Evolutionary conservation across 2,888 invertebrate genomes (phyloP).

Genomic region (Hydropsyche betteni): DNA sequence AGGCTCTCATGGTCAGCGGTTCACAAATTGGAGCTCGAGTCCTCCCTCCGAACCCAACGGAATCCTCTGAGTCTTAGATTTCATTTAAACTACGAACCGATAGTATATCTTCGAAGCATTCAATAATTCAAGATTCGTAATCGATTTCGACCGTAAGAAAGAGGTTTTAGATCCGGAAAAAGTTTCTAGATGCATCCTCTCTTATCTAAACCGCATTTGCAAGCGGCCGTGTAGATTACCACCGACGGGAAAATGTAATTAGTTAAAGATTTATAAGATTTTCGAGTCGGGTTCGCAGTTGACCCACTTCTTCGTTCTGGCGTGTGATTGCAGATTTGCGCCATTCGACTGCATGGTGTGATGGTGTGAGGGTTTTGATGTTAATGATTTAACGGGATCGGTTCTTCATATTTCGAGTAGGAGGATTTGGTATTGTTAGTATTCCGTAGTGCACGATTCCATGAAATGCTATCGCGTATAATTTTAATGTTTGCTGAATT

Average conservation of each 20-base stretch:
- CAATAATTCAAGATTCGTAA: not conserved
- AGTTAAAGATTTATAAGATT: constrained; percentile 32
- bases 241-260: constrained; percentile 16
- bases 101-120: too few species aligned
- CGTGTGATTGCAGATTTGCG: constrained; percentile 15
- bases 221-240: not conserved
- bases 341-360: too few species aligned
- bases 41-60: not conserved
- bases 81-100: too few species aligned
- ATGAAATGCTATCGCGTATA: too few species aligned
- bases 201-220: constrained; percentile 2
- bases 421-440: too few species aligned
- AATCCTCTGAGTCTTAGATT: too few species aligned
- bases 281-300: constrained; percentile 12
- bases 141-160: not conserved
- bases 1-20: constrained; percentile 28
- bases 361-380: too few species aligned
- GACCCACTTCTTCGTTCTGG: constrained; percentile 22
- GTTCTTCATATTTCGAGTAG: too few species aligned
- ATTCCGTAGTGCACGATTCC: too few species aligned
- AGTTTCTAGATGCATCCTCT: not conserved
- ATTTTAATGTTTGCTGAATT: too few species aligned
- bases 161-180: too few species aligned
- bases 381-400: too few species aligned
- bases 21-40: constrained; percentile 13